Conservation (phyloP, 2,888 invertebrate species). For the Anarsia innoxiella region DNA sequence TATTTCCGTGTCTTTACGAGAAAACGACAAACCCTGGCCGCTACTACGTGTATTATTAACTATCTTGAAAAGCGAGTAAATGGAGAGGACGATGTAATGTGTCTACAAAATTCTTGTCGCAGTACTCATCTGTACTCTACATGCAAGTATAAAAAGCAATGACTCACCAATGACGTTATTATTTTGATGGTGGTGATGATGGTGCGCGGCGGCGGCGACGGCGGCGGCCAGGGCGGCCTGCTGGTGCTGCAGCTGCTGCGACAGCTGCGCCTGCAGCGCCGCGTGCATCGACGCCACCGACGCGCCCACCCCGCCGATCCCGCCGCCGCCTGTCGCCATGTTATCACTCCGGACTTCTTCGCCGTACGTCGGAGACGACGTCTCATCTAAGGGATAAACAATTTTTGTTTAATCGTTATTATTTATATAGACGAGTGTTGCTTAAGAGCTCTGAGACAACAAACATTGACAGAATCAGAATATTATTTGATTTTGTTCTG, state of each 20-base stretch:
- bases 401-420: too few relatives aligned
- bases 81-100: too few relatives aligned
- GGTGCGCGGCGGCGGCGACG: constrained; percentile 75
- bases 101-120: too few relatives aligned
- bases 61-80: too few relatives aligned
- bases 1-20: too few relatives aligned
- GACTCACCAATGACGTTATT: constrained; percentile 75
- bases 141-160: background rate
- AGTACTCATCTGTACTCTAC: too few relatives aligned
- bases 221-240: constrained; percentile 73
- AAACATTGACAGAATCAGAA: too few relatives aligned
- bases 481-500: too few relatives aligned
- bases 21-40: too few relatives aligned
- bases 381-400: constrained; percentile 61
- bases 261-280: constrained; percentile 77
- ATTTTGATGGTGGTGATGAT: constrained; percentile 77
- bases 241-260: constrained; percentile 76
- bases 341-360: constrained; percentile 68
- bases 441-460: too few relatives aligned
- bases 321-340: too few relatives aligned
- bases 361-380: constrained; percentile 53
- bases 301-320: constrained; percentile 33
- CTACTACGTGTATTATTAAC: too few relatives aligned
- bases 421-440: background rate
- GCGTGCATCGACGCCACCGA: constrained; percentile 53